Percentiles rank a stretch among this genome's conserved stretches.
These are phyloP conservation scores for Microchirus variegatus DNA, from an alignment of 2,797 vertebrate genomes.

Conservation along the genomic window DNA sequence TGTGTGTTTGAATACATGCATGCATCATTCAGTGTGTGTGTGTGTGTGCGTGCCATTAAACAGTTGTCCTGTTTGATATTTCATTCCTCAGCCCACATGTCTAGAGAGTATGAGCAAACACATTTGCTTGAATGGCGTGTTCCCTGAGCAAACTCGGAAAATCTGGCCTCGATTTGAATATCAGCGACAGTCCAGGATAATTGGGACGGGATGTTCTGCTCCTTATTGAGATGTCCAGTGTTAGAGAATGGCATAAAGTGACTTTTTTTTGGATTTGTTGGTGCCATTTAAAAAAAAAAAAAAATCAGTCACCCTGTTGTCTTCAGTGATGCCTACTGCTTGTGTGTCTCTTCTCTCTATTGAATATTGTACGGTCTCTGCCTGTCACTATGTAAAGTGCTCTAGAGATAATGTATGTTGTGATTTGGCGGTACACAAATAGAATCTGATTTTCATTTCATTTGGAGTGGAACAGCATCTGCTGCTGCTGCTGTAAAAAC, in stretches of 20 bases:
- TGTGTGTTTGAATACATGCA: constrained; percentile 9
- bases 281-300: constrained; percentile 10
- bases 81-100: constrained; percentile 73
- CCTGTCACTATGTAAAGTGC: too few species aligned
- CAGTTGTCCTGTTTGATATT: constrained; percentile 77
- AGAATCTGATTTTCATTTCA: not conserved
- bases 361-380: too few species aligned
- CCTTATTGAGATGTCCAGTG: constrained; percentile 50
- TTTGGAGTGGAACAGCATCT: not conserved
- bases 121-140: constrained; percentile 73
- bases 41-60: constrained; percentile 56
- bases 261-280: constrained; percentile 1
- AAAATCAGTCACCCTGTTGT: not conserved
- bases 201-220: constrained; percentile 45
- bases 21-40: constrained; percentile 11
- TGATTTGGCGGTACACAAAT: too few species aligned
- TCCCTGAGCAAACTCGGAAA: constrained; percentile 65
- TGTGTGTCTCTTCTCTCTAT: too few species aligned
- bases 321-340: not conserved
- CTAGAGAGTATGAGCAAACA: constrained; percentile 74
- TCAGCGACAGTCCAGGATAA: constrained; percentile 60
- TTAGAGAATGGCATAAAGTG: constrained; percentile 12
- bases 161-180: constrained; percentile 62
- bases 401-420: too few species aligned
- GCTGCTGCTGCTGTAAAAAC: constrained; percentile 22